These are phyloP conservation scores for Diorhabda carinulata DNA, from an alignment of 1,140 invertebrate genomes.

Conservation along the genomic window DNA sequence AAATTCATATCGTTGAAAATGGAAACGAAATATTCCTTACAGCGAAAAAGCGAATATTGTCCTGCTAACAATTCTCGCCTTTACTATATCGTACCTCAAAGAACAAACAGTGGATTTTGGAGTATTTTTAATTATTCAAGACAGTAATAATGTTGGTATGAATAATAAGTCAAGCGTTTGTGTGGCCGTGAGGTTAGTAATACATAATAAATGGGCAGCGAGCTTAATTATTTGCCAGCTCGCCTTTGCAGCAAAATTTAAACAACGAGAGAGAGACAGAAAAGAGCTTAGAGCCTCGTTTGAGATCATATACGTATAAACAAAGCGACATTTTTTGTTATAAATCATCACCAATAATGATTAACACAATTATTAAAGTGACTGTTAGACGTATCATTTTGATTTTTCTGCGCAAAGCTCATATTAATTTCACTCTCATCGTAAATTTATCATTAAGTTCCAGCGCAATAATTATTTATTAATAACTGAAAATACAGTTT, in stretches of 20 bases:
- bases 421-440: too few relatives aligned
- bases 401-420: too few relatives aligned
- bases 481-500: too few relatives aligned
- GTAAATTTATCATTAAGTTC: too few relatives aligned
- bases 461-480: too few relatives aligned
- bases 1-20: not conserved
- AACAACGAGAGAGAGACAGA: too few relatives aligned
- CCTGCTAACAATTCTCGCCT: not conserved
- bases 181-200: slow-evolving; percentile 34
- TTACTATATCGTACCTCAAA: not conserved
- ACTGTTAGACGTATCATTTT: too few relatives aligned
- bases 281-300: too few relatives aligned
- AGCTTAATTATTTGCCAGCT: slow-evolving; percentile 37
- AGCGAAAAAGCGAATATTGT: not conserved
- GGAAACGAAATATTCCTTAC: not conserved
- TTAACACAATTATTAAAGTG: too few relatives aligned
- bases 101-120: slow-evolving; percentile 19
- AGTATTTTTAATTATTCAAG: slow-evolving; percentile 35
- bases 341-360: too few relatives aligned
- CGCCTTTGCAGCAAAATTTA: not conserved
- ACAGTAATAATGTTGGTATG: slow-evolving; percentile 41
- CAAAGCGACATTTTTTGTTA: too few relatives aligned
- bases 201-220: slow-evolving; percentile 36
- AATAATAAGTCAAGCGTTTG: slow-evolving; percentile 39
- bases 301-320: too few relatives aligned